Evolutionary conservation across 2,888 invertebrate genomes (phyloP), one percentile per base, ranked within the genome.

Genomic region (Dioctria rufipes): DNA sequence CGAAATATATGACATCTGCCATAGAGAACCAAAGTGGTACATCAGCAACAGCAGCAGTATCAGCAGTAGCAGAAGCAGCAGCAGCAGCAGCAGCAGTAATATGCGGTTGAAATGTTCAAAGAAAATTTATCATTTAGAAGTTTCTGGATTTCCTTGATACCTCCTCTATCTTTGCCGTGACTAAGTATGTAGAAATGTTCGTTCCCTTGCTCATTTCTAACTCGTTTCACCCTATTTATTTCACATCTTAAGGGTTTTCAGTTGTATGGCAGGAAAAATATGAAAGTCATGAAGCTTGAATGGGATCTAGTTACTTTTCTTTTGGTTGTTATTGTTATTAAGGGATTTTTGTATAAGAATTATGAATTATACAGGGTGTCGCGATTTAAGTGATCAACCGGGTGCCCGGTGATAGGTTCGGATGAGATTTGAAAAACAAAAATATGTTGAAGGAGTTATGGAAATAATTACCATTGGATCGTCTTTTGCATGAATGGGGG

Each of bases 241-340:
- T 42, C 40, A 11, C 13, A 40, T 25, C 13, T 40, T 66, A 6
- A 61, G 69, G 8, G 58, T 49, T 58, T 13, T 13, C 54, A 58
- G 73, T 73, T n/a, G 40, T 11, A 39, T 42, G 49, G 49, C 54
- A 11, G 39, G 40, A 13, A 60, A 75, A 60, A 63, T 42, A 63
- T 77, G 77, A 77, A 77, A 77, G 63, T 77, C 77, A 61, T 77
- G 77, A 77, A 49, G 77, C 63, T 63, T 63, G 77, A 77, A 63
- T 63, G 49, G 63, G 63, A 63, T 49, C 61, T 63, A 77, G 63
- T 77, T 77, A 43, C 63, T 63, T 46, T 49, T 46, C 37, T 25
- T 49, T 46, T 60, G 60, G 60, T 75, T 75, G 58, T 75, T 60
- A 60, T 60, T 46, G 46, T 43, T 43, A 61, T 40, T 37, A 42